A percentile compares a stretch with the other conserved stretches of the same genome.
Evolutionary conservation across 1,140 invertebrate species (phyloP).

Genomic region (Temnothorax nylanderi): DNA sequence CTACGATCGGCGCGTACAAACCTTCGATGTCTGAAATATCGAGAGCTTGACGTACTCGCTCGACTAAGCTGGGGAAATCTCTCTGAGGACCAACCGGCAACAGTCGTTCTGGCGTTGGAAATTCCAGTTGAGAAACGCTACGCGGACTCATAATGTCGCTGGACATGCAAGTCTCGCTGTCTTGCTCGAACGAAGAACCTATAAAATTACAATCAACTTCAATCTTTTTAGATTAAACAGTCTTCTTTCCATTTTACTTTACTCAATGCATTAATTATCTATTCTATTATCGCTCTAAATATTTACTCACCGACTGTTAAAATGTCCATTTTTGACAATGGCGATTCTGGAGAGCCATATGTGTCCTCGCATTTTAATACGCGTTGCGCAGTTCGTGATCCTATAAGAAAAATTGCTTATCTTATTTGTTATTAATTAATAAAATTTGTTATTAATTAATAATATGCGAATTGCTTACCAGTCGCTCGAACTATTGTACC

Average conservation of each 20-base stretch:
- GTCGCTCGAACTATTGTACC: slow-evolving; percentile 83
- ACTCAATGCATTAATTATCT: background rate
- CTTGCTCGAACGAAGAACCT: slow-evolving; percentile 77
- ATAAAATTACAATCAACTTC: background rate
- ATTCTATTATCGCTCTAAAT: background rate
- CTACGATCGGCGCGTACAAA: slow-evolving; percentile 11
- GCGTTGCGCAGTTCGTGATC: slow-evolving; percentile 75
- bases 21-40: slow-evolving; percentile 76
- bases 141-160: slow-evolving; percentile 80
- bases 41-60: slow-evolving; percentile 78
- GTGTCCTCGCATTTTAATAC: slow-evolving; percentile 81
- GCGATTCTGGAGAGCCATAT: slow-evolving; percentile 92
- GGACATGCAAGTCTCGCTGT: slow-evolving; percentile 79
- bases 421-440: background rate
- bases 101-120: slow-evolving; percentile 82
- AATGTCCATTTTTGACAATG: slow-evolving; percentile 93
- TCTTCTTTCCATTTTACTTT: background rate
- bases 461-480: slow-evolving; percentile 75
- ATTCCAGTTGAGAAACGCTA: slow-evolving; percentile 81
- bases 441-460: background rate
- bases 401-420: background rate
- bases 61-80: slow-evolving; percentile 77
- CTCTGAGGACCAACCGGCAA: slow-evolving; percentile 79
- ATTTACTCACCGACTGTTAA: slow-evolving; percentile 87
- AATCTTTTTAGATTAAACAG: background rate